phyloP scores from a whole-genome alignment of 2,113 vertebrate genomes.

The Gallinago paraguaiae region DNA sequence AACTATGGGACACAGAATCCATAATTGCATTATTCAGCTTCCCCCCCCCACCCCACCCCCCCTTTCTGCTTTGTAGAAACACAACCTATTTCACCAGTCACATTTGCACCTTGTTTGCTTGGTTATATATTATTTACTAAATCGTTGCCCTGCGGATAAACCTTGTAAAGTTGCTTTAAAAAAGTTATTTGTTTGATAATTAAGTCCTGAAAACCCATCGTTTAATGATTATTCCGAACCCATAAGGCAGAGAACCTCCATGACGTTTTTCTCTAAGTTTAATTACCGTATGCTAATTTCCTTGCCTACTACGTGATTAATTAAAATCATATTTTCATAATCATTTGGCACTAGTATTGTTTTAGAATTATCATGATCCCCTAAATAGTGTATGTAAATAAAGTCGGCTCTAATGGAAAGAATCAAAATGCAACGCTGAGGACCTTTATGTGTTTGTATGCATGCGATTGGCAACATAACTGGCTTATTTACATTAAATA shows the following conservation, averaged over 20 bases:
- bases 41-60: background rate
- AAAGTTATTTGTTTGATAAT: slow-evolving; percentile 87
- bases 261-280: slow-evolving; percentile 85
- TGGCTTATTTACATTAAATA: slow-evolving; percentile 99
- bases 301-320: slow-evolving; percentile 88
- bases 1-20: slow-evolving; percentile 93
- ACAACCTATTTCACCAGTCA: slow-evolving; percentile 81
- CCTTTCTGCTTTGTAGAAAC: slow-evolving; percentile 78
- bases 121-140: slow-evolving; percentile 72
- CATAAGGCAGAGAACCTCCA: slow-evolving; percentile 81
- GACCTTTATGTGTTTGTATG: slow-evolving; percentile 89
- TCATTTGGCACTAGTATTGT: slow-evolving; percentile 89
- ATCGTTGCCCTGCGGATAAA: slow-evolving; percentile 75
- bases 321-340: slow-evolving; percentile 94
- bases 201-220: slow-evolving; percentile 80
- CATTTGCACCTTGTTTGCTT: slow-evolving; percentile 71
- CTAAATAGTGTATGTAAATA: slow-evolving; percentile 88
- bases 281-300: slow-evolving; percentile 90
- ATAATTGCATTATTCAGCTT: slow-evolving; percentile 95
- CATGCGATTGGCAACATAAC: slow-evolving; percentile 96
- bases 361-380: slow-evolving; percentile 86
- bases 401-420: slow-evolving; percentile 88
- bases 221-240: slow-evolving; percentile 78
- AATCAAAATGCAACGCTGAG: slow-evolving; percentile 85
- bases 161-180: slow-evolving; percentile 86